Evolutionary conservation across 1,140 invertebrate genomes (phyloP).

Genomic region (Chionoecetes opilio): DNA sequence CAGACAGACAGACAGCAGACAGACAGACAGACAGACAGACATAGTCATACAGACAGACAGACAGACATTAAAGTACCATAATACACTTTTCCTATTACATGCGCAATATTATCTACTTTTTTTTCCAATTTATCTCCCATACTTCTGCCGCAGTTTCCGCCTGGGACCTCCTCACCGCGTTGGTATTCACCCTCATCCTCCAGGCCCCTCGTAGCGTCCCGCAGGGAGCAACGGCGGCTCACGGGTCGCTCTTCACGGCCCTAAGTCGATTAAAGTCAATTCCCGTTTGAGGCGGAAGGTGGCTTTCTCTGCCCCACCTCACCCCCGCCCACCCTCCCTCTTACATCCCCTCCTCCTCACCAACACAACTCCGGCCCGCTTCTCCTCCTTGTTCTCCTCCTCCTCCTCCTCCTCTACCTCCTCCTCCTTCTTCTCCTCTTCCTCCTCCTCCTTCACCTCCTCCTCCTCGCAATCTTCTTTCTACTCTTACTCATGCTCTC

Average conservation of each 20-base stretch:
- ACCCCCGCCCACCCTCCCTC: not conserved
- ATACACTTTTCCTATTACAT: no score
- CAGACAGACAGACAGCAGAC: no score
- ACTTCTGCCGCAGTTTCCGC: not conserved
- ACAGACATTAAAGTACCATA: no score
- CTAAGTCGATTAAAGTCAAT: constrained; percentile 30
- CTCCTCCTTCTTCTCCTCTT: not conserved
- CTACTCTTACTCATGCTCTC: no score
- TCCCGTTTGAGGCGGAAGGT: constrained; percentile 13
- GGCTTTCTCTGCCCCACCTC: not conserved
- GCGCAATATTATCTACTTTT: not conserved
- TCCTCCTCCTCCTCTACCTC: not conserved
- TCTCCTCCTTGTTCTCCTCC: not conserved
- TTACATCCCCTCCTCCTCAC: not conserved
- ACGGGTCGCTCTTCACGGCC: constrained; percentile 13
- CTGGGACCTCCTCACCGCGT: not conserved
- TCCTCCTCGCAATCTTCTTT: no score
- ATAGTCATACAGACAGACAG: no score
- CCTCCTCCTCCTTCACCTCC: not conserved
- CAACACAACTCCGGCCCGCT: no score
- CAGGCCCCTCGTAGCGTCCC: not conserved
- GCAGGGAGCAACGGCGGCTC: not conserved
- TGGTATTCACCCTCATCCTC: not conserved
- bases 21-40: no score
- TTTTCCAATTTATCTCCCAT: not conserved